These are phyloP conservation scores for Proteles cristata DNA, from an alignment of 2,113 vertebrate genomes.

Conservation along the genomic window DNA sequence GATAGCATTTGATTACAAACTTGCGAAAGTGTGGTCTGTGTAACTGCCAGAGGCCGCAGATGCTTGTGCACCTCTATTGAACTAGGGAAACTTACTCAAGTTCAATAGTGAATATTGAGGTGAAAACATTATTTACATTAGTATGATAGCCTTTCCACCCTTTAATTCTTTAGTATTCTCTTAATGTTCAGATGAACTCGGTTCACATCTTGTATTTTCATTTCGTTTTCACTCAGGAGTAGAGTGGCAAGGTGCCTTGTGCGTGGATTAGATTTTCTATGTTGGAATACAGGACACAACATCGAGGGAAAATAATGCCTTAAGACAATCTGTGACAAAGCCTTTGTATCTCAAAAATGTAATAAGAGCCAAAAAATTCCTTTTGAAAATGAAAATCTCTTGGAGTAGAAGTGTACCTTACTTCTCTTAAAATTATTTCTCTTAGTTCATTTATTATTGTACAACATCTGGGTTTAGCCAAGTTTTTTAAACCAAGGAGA, in stretches of 20 bases:
- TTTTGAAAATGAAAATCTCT: slow-evolving; percentile 22
- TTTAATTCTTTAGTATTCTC: background rate
- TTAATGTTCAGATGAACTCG: background rate
- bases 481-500: background rate
- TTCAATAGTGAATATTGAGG: background rate
- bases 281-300: background rate
- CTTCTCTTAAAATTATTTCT: slow-evolving; percentile 2
- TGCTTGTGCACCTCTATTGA: background rate
- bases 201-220: background rate
- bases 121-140: background rate
- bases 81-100: background rate
- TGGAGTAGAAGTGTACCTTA: background rate
- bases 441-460: background rate
- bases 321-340: background rate
- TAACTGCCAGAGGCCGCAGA: background rate
- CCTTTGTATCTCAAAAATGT: background rate
- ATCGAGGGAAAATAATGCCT: background rate
- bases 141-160: background rate
- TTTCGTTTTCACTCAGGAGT: background rate
- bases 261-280: background rate
- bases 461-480: background rate
- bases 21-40: background rate
- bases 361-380: background rate
- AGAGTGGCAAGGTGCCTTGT: background rate
- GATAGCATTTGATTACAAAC: background rate